phyloP scores from a whole-genome alignment of 2,113 vertebrate species.

The Falco punctatus region DNA sequence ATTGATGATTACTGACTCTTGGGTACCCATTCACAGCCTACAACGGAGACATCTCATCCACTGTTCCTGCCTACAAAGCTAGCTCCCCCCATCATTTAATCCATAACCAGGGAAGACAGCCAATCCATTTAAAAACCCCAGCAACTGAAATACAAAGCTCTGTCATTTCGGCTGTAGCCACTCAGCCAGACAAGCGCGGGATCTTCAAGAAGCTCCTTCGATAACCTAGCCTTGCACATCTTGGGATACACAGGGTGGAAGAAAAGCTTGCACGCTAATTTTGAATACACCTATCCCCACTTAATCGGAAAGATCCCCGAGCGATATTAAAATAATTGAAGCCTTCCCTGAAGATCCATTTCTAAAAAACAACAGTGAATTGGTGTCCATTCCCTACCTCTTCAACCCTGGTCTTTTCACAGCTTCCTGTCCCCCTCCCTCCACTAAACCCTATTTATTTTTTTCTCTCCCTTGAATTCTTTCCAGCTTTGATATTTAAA shows the following conservation, averaged over 20 bases:
- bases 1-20: not conserved
- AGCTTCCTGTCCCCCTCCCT: not conserved
- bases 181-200: not conserved
- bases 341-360: not conserved
- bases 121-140: not conserved
- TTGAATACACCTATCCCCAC: not conserved
- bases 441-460: not conserved
- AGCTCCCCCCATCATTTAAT: not conserved
- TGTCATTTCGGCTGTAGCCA: not conserved
- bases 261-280: not conserved
- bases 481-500: not conserved
- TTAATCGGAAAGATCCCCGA: not conserved
- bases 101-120: rapidly evolving
- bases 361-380: not conserved
- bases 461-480: not conserved
- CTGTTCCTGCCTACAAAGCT: not conserved
- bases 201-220: not conserved
- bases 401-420: not conserved
- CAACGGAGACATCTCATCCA: rapidly evolving
- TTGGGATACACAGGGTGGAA: not conserved
- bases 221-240: not conserved
- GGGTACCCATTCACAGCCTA: not conserved
- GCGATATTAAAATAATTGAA: not conserved
- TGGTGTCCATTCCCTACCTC: not conserved
- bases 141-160: not conserved